Evolutionary conservation across 2,797 vertebrate species (phyloP), one percentile per base, ranked within the genome.

Genomic region (Apogon hyalosoma): DNA sequence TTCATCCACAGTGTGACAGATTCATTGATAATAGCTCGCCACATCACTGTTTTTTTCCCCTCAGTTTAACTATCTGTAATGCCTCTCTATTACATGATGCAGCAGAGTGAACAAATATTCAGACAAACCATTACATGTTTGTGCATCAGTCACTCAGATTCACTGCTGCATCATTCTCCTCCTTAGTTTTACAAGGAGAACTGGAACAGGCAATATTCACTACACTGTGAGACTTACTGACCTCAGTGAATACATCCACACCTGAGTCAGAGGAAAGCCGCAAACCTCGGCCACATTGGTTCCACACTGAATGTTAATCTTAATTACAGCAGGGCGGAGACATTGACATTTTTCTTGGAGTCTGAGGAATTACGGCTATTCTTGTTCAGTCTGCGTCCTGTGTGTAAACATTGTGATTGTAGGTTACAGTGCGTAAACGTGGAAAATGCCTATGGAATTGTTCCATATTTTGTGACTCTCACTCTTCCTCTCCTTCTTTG

Each of bases 321-420:
- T 75, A 81, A 87, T 87, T 82, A 78, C 71, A 79, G 69, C 69
- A 64, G 73, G 77, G 84, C 75, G 78, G 84, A 79, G 72, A 83
- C 86, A 75, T 79, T 85, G 80, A 83, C 79, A 84, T 89, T 84
- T 85, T 74, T 79, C 83, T 82, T 73, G 86, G 82, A 87, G 83
- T 84, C 87, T 78, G 69, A 87, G 83, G 82, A 83, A 85, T 82
- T 80, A 79, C 77, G 49, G 82, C 76, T 83, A 81, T 86, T 83
- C 83, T 77, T 76, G 81, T 80, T 83, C 76, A 75, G 85, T 83
- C 77, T 82, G 82, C 60, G 71, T 78, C 73, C 85, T 54, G 79
- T 87, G 85, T 79, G 86, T 87, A 88, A 85, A 89, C 86, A 88
- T 72, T 79, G 73, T 86, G 88, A 85, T 88, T 90, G 83, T 78